Base-by-base conservation (phyloP, 2,888 invertebrate species). In the Dyspetes luteomarginatus region DNA sequence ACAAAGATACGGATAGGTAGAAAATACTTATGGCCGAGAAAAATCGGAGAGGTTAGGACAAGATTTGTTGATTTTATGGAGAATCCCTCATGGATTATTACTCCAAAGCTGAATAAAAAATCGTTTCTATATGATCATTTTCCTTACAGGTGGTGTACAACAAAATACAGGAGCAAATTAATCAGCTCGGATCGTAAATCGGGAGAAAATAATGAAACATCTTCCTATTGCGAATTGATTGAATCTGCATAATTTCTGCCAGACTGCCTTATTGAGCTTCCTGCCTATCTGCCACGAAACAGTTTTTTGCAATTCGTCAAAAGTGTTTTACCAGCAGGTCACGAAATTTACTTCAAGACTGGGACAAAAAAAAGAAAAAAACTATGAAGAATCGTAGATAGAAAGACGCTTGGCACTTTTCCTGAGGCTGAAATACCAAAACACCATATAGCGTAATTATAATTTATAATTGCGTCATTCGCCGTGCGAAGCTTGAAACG, bases 161-260 rank as follows among this genome's bases (percentile, higher is more conserved):
- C 19, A 81, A 81, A 64, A 81, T 83, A 36, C 72, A 64, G 26
- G 78, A 78, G 56, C 82, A 83, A 65, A 58, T 83, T 0, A 78
- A 72, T 67, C 82, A 78, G 67, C 52, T 58, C 12, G 82, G 76
- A 19, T 56, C 81, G 43, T 83, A 75, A 72, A 43, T 22, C 30
- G 7, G 45, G 4, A 30, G 5, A 9, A 58, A 36, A 15, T 15
- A 36, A 0, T 28, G 7, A n/a, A 56, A 65, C 2, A 22, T 22
- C 55, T 22, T 24, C 17, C 30, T 9, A 62, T 30, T 24, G 24
- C 41, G 22, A 58, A 55, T 36, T 9, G n/a, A 64, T 50, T n/a
- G 65, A 72, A 48, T 26, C 48, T 36, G 58, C 56, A 36, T 41
- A 56, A 43, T 7, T 56, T 58, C 41, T 19, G 12, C 48, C 65